Evolutionary conservation across 2,797 vertebrate species (phyloP), one percentile per base, ranked within the genome.

Genomic region (Pagetopsis macropterus): DNA sequence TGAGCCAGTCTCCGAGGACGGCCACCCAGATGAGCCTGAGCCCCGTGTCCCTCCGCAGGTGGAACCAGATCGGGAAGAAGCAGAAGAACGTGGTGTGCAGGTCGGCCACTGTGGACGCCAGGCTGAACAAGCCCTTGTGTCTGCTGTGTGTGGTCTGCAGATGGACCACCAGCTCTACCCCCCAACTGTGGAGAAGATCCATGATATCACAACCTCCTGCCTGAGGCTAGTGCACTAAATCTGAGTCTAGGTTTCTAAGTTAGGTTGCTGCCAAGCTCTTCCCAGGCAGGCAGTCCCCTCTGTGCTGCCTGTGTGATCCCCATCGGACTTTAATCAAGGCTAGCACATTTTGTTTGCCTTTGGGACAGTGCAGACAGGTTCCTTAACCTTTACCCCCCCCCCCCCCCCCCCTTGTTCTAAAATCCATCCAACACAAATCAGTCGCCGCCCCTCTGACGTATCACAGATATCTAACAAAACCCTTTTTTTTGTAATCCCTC

Each of bases 41-140:
- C 60, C 94, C 97, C 37, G 96, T 95, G 0, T 94, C 81, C 88
- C 95, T 91, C 1, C 72, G 92, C 71, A 97, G 67, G 80, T 98
- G 95, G 90, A 99, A 98, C 96, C 97, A 99, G 90, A 98, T 83
- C 0, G 98, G 97, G 87, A 99, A 98, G 89, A 97, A 94, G 71
- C 94, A 78, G 27, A 97, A 98, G 92, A 95, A 99, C 5, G 97
- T 93, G 13, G 96, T 97, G 91, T 97, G 95, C 76, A 99, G 95
- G 74, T 99, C 97, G 0, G 97, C 98, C 0, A 96, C 94, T 0
- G 94, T 82, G 21, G 98, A 97, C 19, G 97, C 93, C 67, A 97
- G 92, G 81, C 93, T 88, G 81, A 99, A 98, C 94, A 95, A 94
- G 56, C 93, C 94, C 93, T 97, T 93, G 14, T 95, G 94, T 12